Conservation (phyloP, 1,140 invertebrate species). For the Drosophila aff. region DNA sequence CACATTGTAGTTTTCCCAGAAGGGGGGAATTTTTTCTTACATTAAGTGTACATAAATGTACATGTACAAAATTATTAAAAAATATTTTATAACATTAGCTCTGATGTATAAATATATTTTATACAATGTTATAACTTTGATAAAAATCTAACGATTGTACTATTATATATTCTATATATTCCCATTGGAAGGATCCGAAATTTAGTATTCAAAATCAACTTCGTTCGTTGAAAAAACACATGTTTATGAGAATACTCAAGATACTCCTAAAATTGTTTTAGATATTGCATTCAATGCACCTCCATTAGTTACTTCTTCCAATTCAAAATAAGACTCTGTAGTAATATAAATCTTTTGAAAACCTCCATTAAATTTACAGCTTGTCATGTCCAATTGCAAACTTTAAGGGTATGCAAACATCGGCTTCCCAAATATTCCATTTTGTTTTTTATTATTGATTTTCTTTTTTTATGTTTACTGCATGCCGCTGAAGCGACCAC, state of each 20-base stretch:
- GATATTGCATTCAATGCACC: too few species aligned
- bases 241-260: too few species aligned
- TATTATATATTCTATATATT: too few species aligned
- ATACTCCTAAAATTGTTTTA: too few species aligned
- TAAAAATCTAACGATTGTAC: neutral
- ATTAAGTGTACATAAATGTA: too few species aligned
- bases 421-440: too few species aligned
- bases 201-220: neutral
- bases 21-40: neutral
- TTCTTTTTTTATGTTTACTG: slow-evolving; percentile 7
- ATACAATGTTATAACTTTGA: too few species aligned
- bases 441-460: slow-evolving; percentile 4
- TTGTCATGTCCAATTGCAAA: neutral
- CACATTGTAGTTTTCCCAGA: neutral
- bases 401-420: neutral
- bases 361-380: neutral
- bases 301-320: too few species aligned
- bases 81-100: too few species aligned
- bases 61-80: too few species aligned
- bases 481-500: slow-evolving; percentile 31
- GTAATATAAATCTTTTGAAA: neutral
- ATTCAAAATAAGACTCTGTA: too few species aligned
- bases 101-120: neutral
- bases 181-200: fast-evolving
- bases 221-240: neutral